Conservation (phyloP, 1,140 invertebrate species). For the Protaetia brevitarsis region DNA sequence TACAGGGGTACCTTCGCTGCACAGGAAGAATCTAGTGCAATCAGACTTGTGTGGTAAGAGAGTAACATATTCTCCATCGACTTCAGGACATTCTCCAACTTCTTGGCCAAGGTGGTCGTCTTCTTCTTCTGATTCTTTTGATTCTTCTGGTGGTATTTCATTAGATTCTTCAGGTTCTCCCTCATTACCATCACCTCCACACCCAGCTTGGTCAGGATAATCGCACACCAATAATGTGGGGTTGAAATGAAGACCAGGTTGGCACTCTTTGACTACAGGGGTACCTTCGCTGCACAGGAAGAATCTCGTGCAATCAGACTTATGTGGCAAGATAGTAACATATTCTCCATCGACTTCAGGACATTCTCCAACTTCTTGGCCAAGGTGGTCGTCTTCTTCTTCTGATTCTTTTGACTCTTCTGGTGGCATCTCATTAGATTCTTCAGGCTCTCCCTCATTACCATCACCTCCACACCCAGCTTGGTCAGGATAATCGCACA, state of each 20-base stretch:
- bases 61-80: background rate
- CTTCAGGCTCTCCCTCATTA: background rate
- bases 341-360: too few relatives aligned
- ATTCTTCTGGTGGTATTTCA: background rate
- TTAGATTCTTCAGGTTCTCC: background rate
- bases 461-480: background rate
- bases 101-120: background rate
- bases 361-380: too few relatives aligned
- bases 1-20: slow-evolving; percentile 50
- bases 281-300: too few relatives aligned
- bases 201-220: too few relatives aligned
- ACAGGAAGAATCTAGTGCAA: slow-evolving; percentile 57
- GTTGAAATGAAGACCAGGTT: too few relatives aligned
- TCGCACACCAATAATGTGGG: too few relatives aligned
- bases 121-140: background rate
- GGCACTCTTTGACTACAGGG: too few relatives aligned
- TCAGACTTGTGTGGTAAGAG: slow-evolving; percentile 51
- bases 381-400: too few relatives aligned
- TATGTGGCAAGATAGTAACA: too few relatives aligned
- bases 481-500: slow-evolving; percentile 19
- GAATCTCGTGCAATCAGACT: too few relatives aligned
- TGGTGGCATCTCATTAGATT: background rate
- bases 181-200: background rate
- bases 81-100: background rate
- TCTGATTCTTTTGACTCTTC: too few relatives aligned